Percentiles rank a stretch among this genome's conserved stretches.
These are phyloP conservation scores for Anoplius nigerrimus DNA, from an alignment of 2,888 invertebrate species.

Conservation along the genomic window DNA sequence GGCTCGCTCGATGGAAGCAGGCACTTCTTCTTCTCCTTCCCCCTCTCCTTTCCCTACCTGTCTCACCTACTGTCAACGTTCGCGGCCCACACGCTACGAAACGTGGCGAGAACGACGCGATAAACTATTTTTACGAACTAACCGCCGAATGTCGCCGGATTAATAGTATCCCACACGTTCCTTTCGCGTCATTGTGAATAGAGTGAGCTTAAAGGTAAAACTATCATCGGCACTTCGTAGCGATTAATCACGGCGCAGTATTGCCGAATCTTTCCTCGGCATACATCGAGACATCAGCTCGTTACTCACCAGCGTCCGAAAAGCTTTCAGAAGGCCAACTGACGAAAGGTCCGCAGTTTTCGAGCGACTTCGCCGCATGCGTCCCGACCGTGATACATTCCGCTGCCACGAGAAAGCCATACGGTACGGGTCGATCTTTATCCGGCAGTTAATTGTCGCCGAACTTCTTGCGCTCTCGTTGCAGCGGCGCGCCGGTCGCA, in stretches of 20 bases:
- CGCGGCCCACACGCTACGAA: no score
- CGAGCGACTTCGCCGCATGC: constrained; percentile 11
- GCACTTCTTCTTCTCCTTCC: constrained; percentile 39
- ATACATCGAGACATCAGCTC: neutral
- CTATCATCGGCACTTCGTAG: neutral
- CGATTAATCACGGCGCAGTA: neutral
- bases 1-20: constrained; percentile 34
- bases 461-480: constrained; percentile 11
- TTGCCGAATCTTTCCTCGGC: neutral
- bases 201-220: neutral
- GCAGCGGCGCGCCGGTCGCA: neutral
- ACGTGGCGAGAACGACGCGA: no score
- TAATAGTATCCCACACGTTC: no score
- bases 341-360: neutral
- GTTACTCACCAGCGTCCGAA: neutral
- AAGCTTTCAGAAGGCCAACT: neutral
- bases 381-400: constrained; percentile 11
- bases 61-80: no score
- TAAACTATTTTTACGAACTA: no score
- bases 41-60: neutral
- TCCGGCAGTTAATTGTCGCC: constrained; percentile 22
- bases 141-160: no score
- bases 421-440: constrained; percentile 27
- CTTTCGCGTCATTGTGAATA: no score
- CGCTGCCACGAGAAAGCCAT: constrained; percentile 13